Conservation (phyloP, 2,888 invertebrate species). For the Dynastes grantii region DNA sequence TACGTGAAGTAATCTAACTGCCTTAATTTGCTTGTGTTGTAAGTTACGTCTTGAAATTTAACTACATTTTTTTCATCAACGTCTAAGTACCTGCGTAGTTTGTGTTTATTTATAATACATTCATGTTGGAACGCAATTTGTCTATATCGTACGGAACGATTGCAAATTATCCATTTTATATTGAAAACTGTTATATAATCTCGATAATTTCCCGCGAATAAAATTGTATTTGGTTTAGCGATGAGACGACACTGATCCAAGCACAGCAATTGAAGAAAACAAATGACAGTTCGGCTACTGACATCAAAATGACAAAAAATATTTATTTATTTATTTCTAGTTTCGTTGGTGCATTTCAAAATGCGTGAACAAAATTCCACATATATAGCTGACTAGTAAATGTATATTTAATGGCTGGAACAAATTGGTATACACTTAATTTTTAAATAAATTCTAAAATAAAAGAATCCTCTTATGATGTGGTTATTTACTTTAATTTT, state of each 20-base stretch:
- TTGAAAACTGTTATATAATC: slow-evolving; percentile 16
- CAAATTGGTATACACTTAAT: slow-evolving; percentile 49
- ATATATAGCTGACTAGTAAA: slow-evolving; percentile 49
- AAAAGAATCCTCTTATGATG: neutral
- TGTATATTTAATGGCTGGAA: slow-evolving; percentile 52
- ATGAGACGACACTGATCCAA: slow-evolving; percentile 43
- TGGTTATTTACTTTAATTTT: neutral
- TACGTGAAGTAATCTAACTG: slow-evolving; percentile 6
- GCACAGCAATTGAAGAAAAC: slow-evolving; percentile 43
- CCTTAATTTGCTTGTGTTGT: slow-evolving; percentile 18
- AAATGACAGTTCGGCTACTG: slow-evolving; percentile 51
- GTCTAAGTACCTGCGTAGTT: slow-evolving; percentile 1
- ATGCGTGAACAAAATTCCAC: slow-evolving; percentile 52
- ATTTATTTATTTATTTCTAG: slow-evolving; percentile 49
- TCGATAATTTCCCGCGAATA: neutral
- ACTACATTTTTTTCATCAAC: slow-evolving; percentile 3
- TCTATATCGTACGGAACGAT: neutral
- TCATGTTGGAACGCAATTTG: neutral
- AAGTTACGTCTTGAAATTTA: slow-evolving; percentile 17
- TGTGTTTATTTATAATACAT: slow-evolving; percentile 33
- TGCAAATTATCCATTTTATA: neutral
- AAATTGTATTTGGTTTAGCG: neutral
- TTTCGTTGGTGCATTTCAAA: slow-evolving; percentile 49
- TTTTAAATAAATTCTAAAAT: slow-evolving; percentile 26
- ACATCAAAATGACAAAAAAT: slow-evolving; percentile 52